Percentiles rank a stretch among this genome's conserved stretches.
Evolutionary conservation across 2,797 vertebrate species (phyloP).

Genomic region (Sarcophilus harrisii): DNA sequence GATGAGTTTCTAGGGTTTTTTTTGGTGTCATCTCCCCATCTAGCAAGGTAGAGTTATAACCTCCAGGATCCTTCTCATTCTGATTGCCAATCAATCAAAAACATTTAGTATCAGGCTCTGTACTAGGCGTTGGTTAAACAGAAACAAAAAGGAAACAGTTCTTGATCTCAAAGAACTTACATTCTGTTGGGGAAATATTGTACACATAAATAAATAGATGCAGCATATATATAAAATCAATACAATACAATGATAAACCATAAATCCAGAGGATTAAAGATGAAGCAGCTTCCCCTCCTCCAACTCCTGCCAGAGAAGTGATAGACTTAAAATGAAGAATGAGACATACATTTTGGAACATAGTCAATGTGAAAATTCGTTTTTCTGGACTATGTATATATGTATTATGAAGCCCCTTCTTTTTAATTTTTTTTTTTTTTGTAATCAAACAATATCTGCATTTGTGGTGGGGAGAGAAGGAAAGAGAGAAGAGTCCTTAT

Average conservation of each 20-base stretch:
- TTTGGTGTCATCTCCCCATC: not conserved
- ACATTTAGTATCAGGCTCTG: not conserved
- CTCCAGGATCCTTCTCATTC: not conserved
- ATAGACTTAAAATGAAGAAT: not conserved
- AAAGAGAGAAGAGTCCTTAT: not conserved
- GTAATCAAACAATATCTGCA: not conserved
- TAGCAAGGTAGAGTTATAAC: not conserved
- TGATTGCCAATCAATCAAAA: not conserved
- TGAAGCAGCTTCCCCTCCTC: not conserved
- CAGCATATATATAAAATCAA: not conserved
- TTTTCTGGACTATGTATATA: not conserved
- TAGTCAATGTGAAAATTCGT: not conserved
- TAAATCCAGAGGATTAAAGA: not conserved
- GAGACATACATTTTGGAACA: not conserved
- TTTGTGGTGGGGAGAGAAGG: not conserved
- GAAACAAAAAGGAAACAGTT: not conserved
- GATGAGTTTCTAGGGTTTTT: not conserved
- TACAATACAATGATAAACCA: not conserved
- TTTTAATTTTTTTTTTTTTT: not conserved
- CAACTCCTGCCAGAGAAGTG: not conserved
- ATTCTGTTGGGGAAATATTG: not conserved
- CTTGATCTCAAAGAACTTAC: not conserved
- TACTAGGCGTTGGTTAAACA: not conserved
- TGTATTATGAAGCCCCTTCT: not conserved
- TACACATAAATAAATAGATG: not conserved